These are phyloP conservation scores for Mesorhabditis spiculigera DNA, from an alignment of 2,888 invertebrate genomes.

Conservation along the genomic window DNA sequence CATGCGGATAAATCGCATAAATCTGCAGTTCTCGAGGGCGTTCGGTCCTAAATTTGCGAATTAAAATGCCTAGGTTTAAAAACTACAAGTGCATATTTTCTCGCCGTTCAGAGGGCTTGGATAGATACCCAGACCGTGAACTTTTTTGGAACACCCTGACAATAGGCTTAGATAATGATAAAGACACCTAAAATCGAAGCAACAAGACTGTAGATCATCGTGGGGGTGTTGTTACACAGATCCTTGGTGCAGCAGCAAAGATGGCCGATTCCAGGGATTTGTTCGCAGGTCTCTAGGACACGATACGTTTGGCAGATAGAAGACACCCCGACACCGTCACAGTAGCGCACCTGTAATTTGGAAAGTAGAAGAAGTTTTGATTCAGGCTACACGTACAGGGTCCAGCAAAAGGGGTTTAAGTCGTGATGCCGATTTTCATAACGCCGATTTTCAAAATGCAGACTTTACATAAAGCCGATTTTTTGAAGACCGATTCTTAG, in stretches of 20 bases:
- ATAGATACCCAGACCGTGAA: no score
- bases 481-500: no score
- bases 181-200: neutral
- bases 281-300: constrained; percentile 50
- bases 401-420: neutral
- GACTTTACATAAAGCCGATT: no score
- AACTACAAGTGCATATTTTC: no score
- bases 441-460: no score
- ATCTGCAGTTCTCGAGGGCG: no score
- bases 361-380: neutral
- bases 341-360: constrained; percentile 52
- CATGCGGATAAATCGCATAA: no score
- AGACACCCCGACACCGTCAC: constrained; percentile 51
- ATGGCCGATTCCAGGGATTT: constrained; percentile 49
- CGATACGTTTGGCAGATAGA: constrained; percentile 56
- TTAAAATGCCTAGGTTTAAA: no score
- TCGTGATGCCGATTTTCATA: neutral
- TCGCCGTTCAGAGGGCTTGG: no score
- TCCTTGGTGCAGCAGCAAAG: constrained; percentile 52
- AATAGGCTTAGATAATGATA: no score
- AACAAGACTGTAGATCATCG: neutral
- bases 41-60: no score
- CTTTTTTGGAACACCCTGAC: no score
- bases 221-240: constrained; percentile 19
- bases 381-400: neutral